phyloP scores from a whole-genome alignment of 2,113 vertebrate species.

The Saguinus midas region DNA sequence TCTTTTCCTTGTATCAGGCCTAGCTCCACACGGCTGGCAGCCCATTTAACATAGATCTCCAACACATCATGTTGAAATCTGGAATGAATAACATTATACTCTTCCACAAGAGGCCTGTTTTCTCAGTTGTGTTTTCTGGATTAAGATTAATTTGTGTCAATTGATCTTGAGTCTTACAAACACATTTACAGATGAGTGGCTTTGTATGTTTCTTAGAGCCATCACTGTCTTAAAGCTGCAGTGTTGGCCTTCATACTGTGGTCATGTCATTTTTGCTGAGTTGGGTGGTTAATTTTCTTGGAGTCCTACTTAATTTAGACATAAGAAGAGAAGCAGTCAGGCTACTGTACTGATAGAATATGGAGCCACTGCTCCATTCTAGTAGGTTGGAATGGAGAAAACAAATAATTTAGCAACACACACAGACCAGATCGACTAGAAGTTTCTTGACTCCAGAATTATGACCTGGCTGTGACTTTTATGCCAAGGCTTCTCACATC shows the following conservation, averaged over 20 bases:
- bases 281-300: not conserved
- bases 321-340: not conserved
- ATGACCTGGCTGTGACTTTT: not conserved
- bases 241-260: not conserved
- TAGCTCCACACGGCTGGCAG: not conserved
- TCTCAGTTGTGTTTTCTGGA: not conserved
- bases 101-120: not conserved
- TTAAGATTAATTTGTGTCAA: not conserved
- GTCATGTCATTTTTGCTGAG: not conserved
- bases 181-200: not conserved
- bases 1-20: not conserved
- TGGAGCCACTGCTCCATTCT: not conserved
- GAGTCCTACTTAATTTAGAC: not conserved
- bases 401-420: not conserved
- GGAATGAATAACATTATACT: not conserved
- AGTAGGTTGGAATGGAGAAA: not conserved
- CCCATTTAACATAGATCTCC: not conserved
- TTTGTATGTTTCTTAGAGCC: not conserved
- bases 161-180: not conserved
- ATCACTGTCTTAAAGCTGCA: not conserved
- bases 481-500: not conserved
- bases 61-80: not conserved
- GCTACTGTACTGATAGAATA: not conserved
- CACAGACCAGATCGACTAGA: not conserved
- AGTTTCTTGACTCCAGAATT: not conserved